A percentile compares a stretch with the other conserved stretches of the same genome.
phyloP scores from a whole-genome alignment of 2,888 invertebrate species.

The Amaurobius ferox region DNA sequence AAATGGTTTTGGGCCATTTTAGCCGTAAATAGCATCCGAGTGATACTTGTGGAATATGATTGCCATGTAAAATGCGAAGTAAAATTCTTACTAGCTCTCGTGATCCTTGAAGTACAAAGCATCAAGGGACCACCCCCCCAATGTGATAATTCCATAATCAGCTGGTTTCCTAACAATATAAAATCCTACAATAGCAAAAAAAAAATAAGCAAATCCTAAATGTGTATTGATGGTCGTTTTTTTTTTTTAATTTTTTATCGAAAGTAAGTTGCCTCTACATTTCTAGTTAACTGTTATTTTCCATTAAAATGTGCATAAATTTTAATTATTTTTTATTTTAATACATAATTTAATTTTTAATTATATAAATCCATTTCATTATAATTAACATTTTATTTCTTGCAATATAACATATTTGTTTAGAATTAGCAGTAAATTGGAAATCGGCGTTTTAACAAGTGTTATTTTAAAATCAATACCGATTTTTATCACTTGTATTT shows the following conservation, averaged over 20 bases:
- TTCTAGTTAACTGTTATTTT: background rate
- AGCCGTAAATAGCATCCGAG: slow-evolving; percentile 23
- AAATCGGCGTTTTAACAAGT: too few species aligned
- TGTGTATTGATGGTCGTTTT: slow-evolving; percentile 44
- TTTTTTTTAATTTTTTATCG: slow-evolving; percentile 24
- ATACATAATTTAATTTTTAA: too few species aligned
- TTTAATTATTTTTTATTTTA: background rate
- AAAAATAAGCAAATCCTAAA: background rate
- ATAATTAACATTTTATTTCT: too few species aligned
- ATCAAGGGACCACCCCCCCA: slow-evolving; percentile 52
- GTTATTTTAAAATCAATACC: too few species aligned
- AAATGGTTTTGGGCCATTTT: slow-evolving; percentile 15
- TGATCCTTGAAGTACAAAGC: slow-evolving; percentile 55
- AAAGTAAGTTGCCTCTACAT: slow-evolving; percentile 32
- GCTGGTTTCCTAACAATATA: slow-evolving; percentile 2
- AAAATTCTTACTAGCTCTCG: slow-evolving; percentile 23
- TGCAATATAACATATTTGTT: too few species aligned
- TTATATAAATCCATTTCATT: too few species aligned
- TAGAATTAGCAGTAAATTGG: too few species aligned
- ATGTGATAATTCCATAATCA: slow-evolving; percentile 48
- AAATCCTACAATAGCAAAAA: slow-evolving; percentile 15
- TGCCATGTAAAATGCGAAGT: slow-evolving; percentile 26
- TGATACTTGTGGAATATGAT: slow-evolving; percentile 24
- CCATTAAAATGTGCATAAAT: background rate
- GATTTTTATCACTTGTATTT: too few species aligned